These are phyloP conservation scores for Ammospiza nelsoni DNA, from an alignment of 2,113 vertebrate species.

Conservation along the genomic window DNA sequence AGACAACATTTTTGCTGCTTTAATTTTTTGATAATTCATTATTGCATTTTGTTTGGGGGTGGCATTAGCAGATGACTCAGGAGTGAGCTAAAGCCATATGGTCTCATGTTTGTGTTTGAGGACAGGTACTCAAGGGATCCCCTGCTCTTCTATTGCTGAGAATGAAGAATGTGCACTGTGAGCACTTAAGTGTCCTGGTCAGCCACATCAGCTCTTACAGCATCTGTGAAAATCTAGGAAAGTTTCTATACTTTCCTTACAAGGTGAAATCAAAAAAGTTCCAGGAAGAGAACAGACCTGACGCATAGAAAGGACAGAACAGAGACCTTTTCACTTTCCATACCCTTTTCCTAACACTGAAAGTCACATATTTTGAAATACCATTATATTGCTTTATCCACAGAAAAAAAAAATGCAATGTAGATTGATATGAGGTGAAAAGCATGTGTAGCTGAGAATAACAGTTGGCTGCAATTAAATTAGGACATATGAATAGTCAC, in stretches of 20 bases:
- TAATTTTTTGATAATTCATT: not conserved
- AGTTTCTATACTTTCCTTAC: not conserved
- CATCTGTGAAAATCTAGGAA: not conserved
- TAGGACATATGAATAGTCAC: not conserved
- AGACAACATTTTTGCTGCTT: not conserved
- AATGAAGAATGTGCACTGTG: not conserved
- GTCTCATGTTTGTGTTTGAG: not conserved
- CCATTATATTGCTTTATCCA: not conserved
- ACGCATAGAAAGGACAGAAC: not conserved
- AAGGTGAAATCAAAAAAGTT: not conserved
- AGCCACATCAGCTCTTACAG: not conserved
- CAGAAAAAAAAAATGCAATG: not conserved
- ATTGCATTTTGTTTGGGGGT: not conserved
- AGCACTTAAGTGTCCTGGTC: not conserved
- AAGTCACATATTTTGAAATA: not conserved
- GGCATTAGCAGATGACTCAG: slow-evolving; percentile 2
- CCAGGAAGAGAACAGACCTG: not conserved
- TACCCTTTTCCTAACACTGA: not conserved
- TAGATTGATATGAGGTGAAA: not conserved
- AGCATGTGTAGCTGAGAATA: not conserved
- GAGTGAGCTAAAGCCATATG: not conserved
- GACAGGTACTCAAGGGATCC: not conserved
- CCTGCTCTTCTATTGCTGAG: not conserved
- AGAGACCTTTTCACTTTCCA: not conserved
- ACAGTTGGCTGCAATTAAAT: not conserved